These are phyloP conservation scores for Eurytoma adleriae DNA, from an alignment of 2,888 invertebrate species.

Conservation along the genomic window DNA sequence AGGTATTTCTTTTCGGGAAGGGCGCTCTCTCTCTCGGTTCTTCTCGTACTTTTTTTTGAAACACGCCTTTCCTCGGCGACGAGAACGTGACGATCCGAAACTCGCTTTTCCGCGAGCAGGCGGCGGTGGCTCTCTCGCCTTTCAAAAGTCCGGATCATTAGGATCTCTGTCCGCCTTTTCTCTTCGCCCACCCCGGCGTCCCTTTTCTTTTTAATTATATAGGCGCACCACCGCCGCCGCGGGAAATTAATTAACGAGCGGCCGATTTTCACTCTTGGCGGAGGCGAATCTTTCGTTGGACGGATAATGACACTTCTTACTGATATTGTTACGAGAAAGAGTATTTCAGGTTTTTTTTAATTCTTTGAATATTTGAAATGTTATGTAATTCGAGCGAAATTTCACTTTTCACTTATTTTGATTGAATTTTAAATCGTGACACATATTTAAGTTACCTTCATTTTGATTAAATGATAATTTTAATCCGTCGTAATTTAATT, in stretches of 20 bases:
- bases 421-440: too few relatives aligned
- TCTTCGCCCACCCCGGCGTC: not conserved
- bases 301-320: too few relatives aligned
- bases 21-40: not conserved
- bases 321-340: too few relatives aligned
- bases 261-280: not conserved
- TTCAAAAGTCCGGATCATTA: constrained; percentile 16
- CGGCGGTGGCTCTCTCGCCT: not conserved
- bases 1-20: constrained; percentile 35
- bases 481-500: too few relatives aligned
- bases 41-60: constrained; percentile 8
- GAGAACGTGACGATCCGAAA: constrained; percentile 2
- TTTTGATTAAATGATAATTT: too few relatives aligned
- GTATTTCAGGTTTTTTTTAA: too few relatives aligned
- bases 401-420: too few relatives aligned
- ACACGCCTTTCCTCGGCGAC: not conserved
- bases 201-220: not conserved
- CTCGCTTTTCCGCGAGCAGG: not conserved
- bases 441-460: too few relatives aligned
- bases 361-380: too few relatives aligned
- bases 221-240: not conserved
- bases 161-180: not conserved
- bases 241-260: not conserved
- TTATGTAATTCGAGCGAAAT: too few relatives aligned
- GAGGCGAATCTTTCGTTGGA: too few relatives aligned